Conservation (phyloP, 2,888 invertebrate genomes). For the Mellilla xanthometata region DNA sequence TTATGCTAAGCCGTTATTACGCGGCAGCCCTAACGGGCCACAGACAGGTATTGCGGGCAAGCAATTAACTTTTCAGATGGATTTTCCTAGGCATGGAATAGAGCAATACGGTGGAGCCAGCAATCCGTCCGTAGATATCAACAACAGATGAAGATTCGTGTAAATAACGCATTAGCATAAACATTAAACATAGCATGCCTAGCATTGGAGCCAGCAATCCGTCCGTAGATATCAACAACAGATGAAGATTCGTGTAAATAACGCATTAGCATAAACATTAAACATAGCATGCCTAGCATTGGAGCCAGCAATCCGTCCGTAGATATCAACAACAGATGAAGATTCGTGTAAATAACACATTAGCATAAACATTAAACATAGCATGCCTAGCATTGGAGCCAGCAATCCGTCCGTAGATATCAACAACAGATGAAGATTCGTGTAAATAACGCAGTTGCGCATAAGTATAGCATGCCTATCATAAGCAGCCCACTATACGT, state of each 20-base stretch:
- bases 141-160: conserved; percentile 12
- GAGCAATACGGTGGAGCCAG: conserved; percentile 40
- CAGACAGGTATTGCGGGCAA: conserved; percentile 52
- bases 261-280: background rate
- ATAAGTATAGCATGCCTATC: no score
- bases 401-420: conserved; percentile 5
- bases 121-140: conserved; percentile 8
- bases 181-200: no score
- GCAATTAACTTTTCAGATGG: conserved; percentile 67
- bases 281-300: no score
- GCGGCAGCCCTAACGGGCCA: conserved; percentile 44
- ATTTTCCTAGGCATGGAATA: conserved; percentile 50
- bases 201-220: background rate
- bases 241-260: no score
- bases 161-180: background rate
- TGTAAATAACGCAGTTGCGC: background rate
- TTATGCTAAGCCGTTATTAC: conserved; percentile 25
- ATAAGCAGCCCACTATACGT: no score
- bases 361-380: no score
- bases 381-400: no score
- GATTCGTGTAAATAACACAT: background rate
- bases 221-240: conserved; percentile 24
- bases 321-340: conserved; percentile 22
- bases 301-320: background rate
- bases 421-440: conserved; percentile 14